Evolutionary conservation across 2,888 invertebrate genomes (phyloP).

Genomic region (Unio pictorum): DNA sequence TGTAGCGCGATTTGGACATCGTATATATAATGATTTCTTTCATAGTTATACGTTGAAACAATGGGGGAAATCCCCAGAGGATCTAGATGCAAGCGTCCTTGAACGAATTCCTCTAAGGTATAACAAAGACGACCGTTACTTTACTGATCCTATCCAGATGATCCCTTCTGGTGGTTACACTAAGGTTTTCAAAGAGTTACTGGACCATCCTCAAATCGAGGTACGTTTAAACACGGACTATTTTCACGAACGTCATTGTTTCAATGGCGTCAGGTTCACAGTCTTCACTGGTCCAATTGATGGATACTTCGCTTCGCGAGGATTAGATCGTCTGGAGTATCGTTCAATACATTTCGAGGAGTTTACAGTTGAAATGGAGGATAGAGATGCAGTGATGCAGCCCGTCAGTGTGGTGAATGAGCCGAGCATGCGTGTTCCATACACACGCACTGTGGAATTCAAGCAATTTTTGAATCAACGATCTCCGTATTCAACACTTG

Average conservation of each 20-base stretch:
- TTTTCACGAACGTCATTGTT: not conserved
- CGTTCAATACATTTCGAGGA: conserved; percentile 3
- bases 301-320: conserved; percentile 3
- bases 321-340: conserved; percentile 5
- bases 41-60: conserved; percentile 11
- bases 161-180: conserved; percentile 8
- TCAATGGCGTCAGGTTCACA: not conserved
- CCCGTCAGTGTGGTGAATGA: conserved; percentile 8
- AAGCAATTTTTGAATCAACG: conserved; percentile 9
- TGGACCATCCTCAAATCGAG: conserved; percentile 3
- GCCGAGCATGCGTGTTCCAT: not conserved
- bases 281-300: conserved; percentile 11
- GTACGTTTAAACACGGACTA: conserved; percentile 2
- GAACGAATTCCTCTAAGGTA: conserved; percentile 9
- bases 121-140: conserved; percentile 11
- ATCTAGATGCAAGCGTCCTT: conserved; percentile 8
- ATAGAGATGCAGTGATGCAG: not conserved
- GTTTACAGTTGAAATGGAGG: not conserved
- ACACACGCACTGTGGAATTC: conserved; percentile 9
- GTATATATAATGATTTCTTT: conserved; percentile 7
- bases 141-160: conserved; percentile 7
- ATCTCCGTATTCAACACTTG: conserved; percentile 1
- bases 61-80: conserved; percentile 10
- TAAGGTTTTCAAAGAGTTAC: conserved; percentile 5
- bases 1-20: conserved; percentile 1